These are phyloP conservation scores for Heterohyrax brucei DNA, from an alignment of 2,797 vertebrate species.

Conservation along the genomic window DNA sequence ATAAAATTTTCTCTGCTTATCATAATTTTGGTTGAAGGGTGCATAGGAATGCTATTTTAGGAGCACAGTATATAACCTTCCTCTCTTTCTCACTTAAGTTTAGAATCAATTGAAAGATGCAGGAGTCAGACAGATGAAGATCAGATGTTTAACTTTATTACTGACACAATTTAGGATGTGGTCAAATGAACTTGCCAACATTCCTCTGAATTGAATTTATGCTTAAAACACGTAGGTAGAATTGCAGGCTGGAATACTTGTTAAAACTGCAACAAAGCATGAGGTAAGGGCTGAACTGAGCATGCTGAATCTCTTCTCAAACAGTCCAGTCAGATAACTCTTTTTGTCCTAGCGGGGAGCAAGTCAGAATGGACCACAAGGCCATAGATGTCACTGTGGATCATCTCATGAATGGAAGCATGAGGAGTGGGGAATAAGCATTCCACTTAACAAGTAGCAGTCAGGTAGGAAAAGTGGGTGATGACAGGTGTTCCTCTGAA, in stretches of 20 bases:
- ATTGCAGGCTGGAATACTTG: background rate
- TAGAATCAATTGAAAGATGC: background rate
- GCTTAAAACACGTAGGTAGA: background rate
- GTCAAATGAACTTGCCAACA: background rate
- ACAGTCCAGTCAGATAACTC: background rate
- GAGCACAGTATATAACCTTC: background rate
- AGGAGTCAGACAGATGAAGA: background rate
- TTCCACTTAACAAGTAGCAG: background rate
- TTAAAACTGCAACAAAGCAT: background rate
- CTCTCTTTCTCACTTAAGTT: background rate
- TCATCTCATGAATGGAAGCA: background rate
- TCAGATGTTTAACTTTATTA: background rate
- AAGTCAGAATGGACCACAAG: background rate
- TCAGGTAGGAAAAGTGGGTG: background rate
- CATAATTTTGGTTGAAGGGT: background rate
- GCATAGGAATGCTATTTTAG: background rate
- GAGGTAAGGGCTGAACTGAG: background rate
- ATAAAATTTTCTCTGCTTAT: no score
- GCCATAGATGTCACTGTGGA: background rate
- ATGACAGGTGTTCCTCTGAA: background rate
- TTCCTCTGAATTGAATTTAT: background rate
- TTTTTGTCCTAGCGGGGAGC: background rate
- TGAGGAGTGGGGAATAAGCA: background rate
- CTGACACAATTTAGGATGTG: background rate
- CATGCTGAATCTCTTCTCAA: background rate